Conservation (phyloP, 2,113 vertebrate species). For the Furnarius figulus region DNA sequence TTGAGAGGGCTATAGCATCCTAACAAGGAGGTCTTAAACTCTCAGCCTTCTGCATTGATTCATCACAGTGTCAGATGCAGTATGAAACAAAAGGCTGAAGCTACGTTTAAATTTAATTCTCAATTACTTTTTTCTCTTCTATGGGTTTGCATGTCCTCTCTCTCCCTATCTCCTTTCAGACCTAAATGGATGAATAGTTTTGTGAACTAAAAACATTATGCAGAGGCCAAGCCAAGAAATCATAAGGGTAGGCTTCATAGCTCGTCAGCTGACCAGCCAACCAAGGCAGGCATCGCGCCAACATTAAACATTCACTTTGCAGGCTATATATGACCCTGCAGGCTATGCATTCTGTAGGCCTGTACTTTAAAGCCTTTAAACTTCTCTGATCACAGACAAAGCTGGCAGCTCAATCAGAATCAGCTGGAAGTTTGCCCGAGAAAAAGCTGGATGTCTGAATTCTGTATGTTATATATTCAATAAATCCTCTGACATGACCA, state of each 20-base stretch:
- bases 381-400: background rate
- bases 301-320: background rate
- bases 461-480: background rate
- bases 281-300: background rate
- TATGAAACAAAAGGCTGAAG: background rate
- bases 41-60: fast-evolving
- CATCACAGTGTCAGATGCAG: background rate
- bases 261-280: background rate
- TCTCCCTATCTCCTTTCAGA: background rate
- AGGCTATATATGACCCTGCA: background rate
- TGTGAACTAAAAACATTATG: background rate
- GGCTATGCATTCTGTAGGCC: background rate
- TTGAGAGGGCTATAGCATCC: background rate
- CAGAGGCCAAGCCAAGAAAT: background rate
- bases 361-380: background rate
- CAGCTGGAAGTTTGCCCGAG: background rate
- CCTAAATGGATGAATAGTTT: background rate
- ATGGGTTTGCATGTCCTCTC: background rate
- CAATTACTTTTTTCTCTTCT: background rate
- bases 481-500: background rate
- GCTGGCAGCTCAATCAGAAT: background rate
- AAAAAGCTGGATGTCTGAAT: background rate
- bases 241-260: background rate
- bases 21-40: background rate
- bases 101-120: background rate